These are phyloP conservation scores for Dryococelus australis DNA, from an alignment of 2,888 invertebrate species.

Conservation along the genomic window DNA sequence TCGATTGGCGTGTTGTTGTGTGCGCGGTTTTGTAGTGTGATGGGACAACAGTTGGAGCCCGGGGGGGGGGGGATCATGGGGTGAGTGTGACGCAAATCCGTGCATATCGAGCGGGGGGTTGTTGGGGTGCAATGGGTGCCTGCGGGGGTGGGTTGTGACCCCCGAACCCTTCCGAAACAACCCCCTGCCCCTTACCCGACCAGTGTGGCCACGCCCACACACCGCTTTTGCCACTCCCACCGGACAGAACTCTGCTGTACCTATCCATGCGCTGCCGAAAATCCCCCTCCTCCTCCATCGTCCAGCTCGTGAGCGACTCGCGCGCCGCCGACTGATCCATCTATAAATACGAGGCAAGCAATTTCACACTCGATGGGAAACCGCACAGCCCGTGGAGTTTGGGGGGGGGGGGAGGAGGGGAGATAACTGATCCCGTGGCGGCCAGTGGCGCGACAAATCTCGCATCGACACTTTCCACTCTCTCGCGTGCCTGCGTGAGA, in stretches of 20 bases:
- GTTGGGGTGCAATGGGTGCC: not conserved
- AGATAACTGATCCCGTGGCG: constrained; percentile 28
- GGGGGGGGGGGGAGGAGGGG: not conserved
- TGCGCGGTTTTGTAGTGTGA: constrained; percentile 42
- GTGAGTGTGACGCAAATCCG: too few relatives aligned
- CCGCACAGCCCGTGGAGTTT: constrained; percentile 38
- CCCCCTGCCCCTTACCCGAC: not conserved
- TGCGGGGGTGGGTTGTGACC: not conserved
- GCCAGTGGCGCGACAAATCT: constrained; percentile 19
- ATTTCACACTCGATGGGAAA: constrained; percentile 47
- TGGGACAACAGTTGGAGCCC: constrained; percentile 43
- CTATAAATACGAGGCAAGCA: constrained; percentile 47
- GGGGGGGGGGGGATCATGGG: constrained; percentile 42
- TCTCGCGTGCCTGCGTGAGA: not conserved
- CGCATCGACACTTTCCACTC: not conserved
- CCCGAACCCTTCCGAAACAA: not conserved
- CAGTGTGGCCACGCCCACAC: too few relatives aligned
- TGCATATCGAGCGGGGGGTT: too few relatives aligned
- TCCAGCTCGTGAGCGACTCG: constrained; percentile 31
- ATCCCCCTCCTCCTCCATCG: constrained; percentile 22
- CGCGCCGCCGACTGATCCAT: constrained; percentile 42
- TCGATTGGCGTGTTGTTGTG: constrained; percentile 42
- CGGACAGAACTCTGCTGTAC: constrained; percentile 37
- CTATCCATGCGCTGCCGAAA: too few relatives aligned
- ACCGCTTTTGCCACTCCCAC: not conserved